Conservation (phyloP, 2,888 invertebrate species). For the Dioctria linearis region DNA sequence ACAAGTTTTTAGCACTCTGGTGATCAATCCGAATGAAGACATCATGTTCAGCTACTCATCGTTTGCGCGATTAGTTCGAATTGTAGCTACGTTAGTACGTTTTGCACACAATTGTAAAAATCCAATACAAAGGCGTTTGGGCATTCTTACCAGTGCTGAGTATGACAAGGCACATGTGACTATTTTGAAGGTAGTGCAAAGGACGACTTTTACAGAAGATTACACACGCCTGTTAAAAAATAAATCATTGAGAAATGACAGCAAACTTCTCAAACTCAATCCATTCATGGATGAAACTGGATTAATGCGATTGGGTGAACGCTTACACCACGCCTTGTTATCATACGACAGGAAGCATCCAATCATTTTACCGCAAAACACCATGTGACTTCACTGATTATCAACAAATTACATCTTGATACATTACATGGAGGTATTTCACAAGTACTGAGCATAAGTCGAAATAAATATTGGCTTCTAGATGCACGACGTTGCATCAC, state of each 20-base stretch:
- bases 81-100: not conserved
- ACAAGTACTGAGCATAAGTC: not conserved
- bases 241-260: not conserved
- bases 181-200: not conserved
- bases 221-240: not conserved
- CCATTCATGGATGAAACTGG: not conserved
- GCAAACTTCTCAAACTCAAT: not conserved
- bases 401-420: not conserved
- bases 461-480: too few relatives aligned
- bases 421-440: too few relatives aligned
- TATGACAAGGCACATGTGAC: not conserved
- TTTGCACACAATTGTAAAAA: not conserved
- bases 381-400: too few relatives aligned
- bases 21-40: not conserved
- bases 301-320: not conserved
- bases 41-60: not conserved
- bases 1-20: not conserved
- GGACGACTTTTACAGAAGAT: not conserved
- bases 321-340: not conserved
- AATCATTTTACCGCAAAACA: too few relatives aligned
- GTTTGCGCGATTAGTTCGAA: not conserved
- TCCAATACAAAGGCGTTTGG: not conserved
- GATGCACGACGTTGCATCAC: too few relatives aligned
- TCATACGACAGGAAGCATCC: not conserved
- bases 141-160: not conserved